Evolutionary conservation across 2,888 invertebrate species (phyloP), one percentile per base, ranked within the genome.

Genomic region (Hydrotaea cyrtoneurina): DNA sequence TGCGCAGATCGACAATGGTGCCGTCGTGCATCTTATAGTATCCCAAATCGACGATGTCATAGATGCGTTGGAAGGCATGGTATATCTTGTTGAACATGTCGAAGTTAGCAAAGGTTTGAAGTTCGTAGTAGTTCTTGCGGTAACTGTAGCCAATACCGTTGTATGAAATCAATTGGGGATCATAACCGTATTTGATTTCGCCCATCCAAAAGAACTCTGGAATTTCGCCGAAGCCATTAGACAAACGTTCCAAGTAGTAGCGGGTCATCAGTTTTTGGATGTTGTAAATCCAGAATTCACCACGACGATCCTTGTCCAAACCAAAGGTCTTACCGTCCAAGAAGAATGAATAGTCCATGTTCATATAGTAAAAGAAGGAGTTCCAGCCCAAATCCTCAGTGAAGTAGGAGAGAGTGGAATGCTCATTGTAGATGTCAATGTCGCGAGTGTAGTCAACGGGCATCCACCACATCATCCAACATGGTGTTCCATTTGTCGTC

Each of bases 201-300:
- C 91, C 89, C 80, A 93, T 92, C 87, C 93, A 93, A 53, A 94
- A 93, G 72, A 95, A 92, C 15, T 93, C 92, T 19, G 93, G 93
- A 84, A 96, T 94, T 86, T 95, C 95, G 13, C 94, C 94, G 62
- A 95, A 93, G 80, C 94, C 94, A 89, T 95, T 94, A 10, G 95
- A 94, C 66, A 96, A 92, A 90, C 96, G 95, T 90, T 96, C 96
- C 92, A 96, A 93, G 89, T 96, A 95, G 91, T 96, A 96, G 94
- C 95, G 94, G 82, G 95, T 93, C 85, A 96, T 87, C 5, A 96
- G 88, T 91, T 96, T 95, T 88, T 95, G 95, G 88, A 95, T 94
- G 84, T 93, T 90, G 89, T 93, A 95, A 91, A 95, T 94, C 91
- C 93, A 94, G 78, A 93, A 91, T 91, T 95, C 95, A 75, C 95